Conservation (phyloP, 2,888 invertebrate genomes). For the Athalia rosae region DNA sequence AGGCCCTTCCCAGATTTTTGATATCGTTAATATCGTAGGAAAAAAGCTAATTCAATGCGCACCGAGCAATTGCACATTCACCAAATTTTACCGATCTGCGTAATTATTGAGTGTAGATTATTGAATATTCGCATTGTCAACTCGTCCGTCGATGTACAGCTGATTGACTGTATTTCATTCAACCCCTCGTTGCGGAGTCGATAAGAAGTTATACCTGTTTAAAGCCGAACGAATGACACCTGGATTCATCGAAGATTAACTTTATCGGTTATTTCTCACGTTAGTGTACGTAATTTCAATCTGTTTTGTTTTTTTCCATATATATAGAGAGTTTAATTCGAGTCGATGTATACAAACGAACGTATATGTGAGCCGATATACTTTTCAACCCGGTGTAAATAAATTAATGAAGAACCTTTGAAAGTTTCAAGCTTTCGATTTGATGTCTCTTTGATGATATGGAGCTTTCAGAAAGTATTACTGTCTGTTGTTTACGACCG, state of each 20-base stretch:
- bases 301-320: no score
- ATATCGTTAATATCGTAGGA: neutral
- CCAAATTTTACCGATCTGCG: no score
- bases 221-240: constrained; percentile 14
- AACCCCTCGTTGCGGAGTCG: neutral
- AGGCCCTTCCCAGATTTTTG: neutral
- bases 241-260: constrained; percentile 26
- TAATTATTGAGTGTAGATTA: no score
- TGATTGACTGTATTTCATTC: no score
- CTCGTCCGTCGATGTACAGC: no score
- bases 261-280: constrained; percentile 39
- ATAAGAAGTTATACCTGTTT: neutral
- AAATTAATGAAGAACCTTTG: neutral
- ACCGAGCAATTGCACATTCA: no score
- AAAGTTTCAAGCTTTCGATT: constrained; percentile 7
- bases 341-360: no score
- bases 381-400: no score
- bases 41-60: no score
- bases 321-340: no score
- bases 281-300: neutral
- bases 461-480: constrained; percentile 4
- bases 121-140: no score
- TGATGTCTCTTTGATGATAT: constrained; percentile 23
- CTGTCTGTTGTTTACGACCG: constrained; percentile 60
- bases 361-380: no score